Percentiles rank a stretch among this genome's conserved stretches.
phyloP scores from a whole-genome alignment of 2,113 vertebrate species.

The Platichthys flesus region DNA sequence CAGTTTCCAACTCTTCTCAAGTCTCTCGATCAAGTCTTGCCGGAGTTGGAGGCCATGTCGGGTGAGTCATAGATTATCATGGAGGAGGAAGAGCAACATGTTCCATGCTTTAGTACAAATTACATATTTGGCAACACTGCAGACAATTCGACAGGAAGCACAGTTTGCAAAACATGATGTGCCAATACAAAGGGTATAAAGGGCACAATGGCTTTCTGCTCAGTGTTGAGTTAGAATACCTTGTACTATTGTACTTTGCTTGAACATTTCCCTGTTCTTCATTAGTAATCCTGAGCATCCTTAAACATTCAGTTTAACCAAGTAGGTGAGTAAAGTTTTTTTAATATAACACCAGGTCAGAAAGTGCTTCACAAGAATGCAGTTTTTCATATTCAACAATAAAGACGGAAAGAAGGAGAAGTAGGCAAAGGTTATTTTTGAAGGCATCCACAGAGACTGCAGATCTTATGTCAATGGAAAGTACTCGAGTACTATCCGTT shows the following conservation, averaged over 20 bases:
- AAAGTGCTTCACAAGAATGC: background rate
- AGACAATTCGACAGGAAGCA: background rate
- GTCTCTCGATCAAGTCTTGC: background rate
- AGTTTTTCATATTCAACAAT: background rate
- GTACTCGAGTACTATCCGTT: background rate
- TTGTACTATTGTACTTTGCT: too few species aligned
- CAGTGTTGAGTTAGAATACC: too few species aligned
- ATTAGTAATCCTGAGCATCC: too few species aligned
- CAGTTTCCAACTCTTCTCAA: background rate
- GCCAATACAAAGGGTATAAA: too few species aligned
- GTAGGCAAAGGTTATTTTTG: background rate
- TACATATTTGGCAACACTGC: background rate
- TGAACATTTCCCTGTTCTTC: too few species aligned
- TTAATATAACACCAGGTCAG: too few species aligned
- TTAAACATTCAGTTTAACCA: slow-evolving; percentile 6
- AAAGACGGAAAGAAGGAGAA: background rate
- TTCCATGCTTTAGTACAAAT: background rate
- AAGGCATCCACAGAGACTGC: background rate
- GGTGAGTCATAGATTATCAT: background rate
- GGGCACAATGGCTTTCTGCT: too few species aligned
- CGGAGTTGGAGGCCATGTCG: background rate
- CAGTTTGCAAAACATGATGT: background rate
- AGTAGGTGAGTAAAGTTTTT: too few species aligned
- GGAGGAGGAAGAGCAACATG: background rate
- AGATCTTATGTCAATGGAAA: background rate